Conservation (phyloP, 2,113 vertebrate genomes). For the Mohoua ochrocephala region DNA sequence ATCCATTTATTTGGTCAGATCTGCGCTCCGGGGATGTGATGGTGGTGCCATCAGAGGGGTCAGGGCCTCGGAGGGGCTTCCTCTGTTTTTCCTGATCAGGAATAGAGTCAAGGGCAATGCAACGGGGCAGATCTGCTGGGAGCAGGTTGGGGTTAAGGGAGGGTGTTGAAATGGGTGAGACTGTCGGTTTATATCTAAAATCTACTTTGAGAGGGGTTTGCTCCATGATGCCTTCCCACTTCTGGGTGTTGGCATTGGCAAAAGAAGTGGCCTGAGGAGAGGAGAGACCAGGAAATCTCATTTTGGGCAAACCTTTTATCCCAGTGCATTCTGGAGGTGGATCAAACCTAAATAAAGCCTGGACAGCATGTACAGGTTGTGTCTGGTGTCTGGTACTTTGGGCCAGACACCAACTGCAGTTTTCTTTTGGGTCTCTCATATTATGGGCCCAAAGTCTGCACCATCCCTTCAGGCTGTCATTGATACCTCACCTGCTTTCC, state of each 20-base stretch:
- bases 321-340: not conserved
- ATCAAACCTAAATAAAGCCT: not conserved
- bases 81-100: not conserved
- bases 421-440: not conserved
- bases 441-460: fast-evolving
- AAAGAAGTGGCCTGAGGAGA: not conserved
- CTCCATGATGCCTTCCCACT: not conserved
- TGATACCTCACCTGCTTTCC: not conserved
- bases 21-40: not conserved
- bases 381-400: not conserved
- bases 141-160: not conserved
- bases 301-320: not conserved
- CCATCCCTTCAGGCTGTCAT: no score
- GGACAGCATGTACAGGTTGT: not conserved
- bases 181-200: not conserved
- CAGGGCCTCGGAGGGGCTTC: not conserved
- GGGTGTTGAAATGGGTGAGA: not conserved
- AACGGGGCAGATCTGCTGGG: not conserved
- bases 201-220: not conserved
- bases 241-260: not conserved
- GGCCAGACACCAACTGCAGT: not conserved
- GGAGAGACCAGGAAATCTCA: not conserved
- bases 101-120: not conserved
- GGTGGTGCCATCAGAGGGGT: not conserved
- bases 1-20: not conserved